phyloP scores from a whole-genome alignment of 2,113 vertebrate species.

The Xiphias gladius region DNA sequence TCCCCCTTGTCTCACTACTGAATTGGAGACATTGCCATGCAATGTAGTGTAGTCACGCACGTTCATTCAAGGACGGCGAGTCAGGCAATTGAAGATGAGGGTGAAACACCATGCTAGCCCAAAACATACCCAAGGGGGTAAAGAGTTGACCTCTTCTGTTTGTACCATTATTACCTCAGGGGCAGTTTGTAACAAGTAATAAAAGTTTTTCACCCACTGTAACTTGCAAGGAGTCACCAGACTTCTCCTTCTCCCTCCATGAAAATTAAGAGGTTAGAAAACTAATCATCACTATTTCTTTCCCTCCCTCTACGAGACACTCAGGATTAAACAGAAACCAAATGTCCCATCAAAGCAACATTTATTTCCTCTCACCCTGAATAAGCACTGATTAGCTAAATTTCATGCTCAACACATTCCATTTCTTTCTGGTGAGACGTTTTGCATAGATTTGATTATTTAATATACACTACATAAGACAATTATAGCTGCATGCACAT shows the following conservation, averaged over 20 bases:
- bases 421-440: conserved; percentile 8
- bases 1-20: too few species aligned
- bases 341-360: not conserved
- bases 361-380: not conserved
- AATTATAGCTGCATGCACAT: not conserved
- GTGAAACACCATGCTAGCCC: not conserved
- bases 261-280: not conserved
- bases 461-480: not conserved
- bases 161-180: not conserved
- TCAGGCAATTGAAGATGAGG: not conserved
- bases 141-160: not conserved
- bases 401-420: not conserved
- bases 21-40: too few species aligned
- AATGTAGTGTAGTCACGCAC: too few species aligned
- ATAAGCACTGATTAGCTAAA: conserved; percentile 2
- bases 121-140: not conserved
- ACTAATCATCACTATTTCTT: conserved; percentile 6
- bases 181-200: not conserved
- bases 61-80: not conserved
- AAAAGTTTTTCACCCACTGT: not conserved
- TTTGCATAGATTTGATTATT: not conserved
- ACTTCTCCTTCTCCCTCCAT: not conserved
- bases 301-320: not conserved
- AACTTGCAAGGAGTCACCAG: conserved; percentile 9
- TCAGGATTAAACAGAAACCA: not conserved